These are phyloP conservation scores for Tympanoctomys barrerae DNA, from an alignment of 2,797 vertebrate genomes.

Conservation along the genomic window DNA sequence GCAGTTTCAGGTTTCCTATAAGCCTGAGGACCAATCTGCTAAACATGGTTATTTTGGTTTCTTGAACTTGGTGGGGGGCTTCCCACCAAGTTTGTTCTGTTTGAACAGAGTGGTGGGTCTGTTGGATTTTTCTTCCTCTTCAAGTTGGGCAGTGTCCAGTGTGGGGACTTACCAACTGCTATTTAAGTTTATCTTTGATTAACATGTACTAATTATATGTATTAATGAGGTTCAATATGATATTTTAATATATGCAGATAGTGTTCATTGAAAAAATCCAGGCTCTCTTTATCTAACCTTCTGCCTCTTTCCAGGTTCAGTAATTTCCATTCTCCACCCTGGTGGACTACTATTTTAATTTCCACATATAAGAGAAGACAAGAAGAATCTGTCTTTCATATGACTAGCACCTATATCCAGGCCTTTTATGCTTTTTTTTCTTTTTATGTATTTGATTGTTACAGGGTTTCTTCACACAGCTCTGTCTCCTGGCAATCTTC, in stretches of 20 bases:
- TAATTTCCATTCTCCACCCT: neutral
- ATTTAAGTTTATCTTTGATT: neutral
- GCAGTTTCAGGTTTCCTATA: too few species aligned
- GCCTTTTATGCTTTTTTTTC: neutral
- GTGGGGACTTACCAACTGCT: neutral
- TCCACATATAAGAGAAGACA: neutral
- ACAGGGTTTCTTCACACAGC: too few species aligned
- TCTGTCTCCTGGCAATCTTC: too few species aligned
- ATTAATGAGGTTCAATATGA: neutral
- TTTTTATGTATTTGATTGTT: too few species aligned
- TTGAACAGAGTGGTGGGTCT: too few species aligned
- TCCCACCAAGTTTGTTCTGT: too few species aligned
- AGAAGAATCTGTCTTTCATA: neutral
- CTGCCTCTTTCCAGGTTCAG: too few species aligned
- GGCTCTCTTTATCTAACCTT: accelerated
- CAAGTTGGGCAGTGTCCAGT: too few species aligned
- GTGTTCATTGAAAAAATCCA: neutral
- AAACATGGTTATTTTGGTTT: too few species aligned
- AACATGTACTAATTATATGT: neutral
- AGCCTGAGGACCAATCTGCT: too few species aligned
- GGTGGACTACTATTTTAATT: neutral
- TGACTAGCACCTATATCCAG: neutral
- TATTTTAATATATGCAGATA: neutral
- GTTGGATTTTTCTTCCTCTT: too few species aligned
- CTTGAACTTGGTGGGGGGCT: too few species aligned